These are phyloP conservation scores for Channa striata DNA, from an alignment of 2,797 vertebrate genomes.

Conservation along the genomic window DNA sequence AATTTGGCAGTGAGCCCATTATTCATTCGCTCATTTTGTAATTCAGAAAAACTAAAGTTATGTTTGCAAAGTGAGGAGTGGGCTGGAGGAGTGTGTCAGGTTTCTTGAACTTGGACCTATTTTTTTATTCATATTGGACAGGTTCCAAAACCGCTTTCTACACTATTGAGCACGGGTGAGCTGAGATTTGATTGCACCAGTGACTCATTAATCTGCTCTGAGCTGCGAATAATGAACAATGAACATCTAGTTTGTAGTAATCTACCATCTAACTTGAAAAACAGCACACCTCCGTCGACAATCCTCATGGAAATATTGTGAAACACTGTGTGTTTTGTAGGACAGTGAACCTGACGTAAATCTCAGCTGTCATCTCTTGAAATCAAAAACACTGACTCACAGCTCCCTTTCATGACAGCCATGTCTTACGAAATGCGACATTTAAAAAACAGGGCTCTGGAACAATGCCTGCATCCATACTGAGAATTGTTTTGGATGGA, in stretches of 20 bases:
- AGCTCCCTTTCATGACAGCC: slow-evolving; percentile 9
- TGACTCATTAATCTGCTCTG: slow-evolving; percentile 27
- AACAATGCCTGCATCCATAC: slow-evolving; percentile 7
- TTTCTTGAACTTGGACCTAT: slow-evolving; percentile 38
- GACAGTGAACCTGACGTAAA: slow-evolving; percentile 38
- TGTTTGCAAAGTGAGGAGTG: slow-evolving; percentile 34
- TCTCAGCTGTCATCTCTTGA: slow-evolving; percentile 33
- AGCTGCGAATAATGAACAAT: slow-evolving; percentile 37
- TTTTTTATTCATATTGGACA: slow-evolving; percentile 18
- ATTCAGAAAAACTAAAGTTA: slow-evolving; percentile 11
- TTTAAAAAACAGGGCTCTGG: not conserved
- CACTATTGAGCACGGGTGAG: slow-evolving; percentile 11
- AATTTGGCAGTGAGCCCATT: slow-evolving; percentile 24
- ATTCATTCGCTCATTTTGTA: slow-evolving; percentile 32
- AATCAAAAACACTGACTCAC: slow-evolving; percentile 48
- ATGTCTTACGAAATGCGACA: slow-evolving; percentile 21
- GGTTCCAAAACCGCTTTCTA: slow-evolving; percentile 13
- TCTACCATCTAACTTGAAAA: slow-evolving; percentile 2
- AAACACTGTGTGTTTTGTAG: not conserved
- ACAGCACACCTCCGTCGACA: slow-evolving; percentile 1
- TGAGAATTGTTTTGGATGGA: slow-evolving; percentile 4
- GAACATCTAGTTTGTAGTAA: not conserved
- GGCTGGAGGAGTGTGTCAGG: slow-evolving; percentile 31
- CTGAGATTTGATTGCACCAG: slow-evolving; percentile 49
- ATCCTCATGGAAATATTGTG: slow-evolving; percentile 22